phyloP scores from a whole-genome alignment of 2,113 vertebrate species.

The Aegithalos caudatus region DNA sequence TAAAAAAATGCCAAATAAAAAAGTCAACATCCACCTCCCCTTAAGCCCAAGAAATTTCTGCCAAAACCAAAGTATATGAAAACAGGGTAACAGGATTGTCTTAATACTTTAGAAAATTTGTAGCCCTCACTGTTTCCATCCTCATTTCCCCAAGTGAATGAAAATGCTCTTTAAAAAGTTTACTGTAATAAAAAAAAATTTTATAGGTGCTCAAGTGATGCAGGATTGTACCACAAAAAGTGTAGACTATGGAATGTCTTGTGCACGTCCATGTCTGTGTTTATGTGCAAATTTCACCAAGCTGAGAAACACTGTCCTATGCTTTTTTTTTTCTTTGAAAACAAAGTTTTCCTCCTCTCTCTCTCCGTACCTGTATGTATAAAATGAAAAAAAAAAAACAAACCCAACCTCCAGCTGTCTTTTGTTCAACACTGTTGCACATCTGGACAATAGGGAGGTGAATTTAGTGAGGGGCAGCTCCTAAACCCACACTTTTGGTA shows the following conservation, averaged over 20 bases:
- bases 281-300: neutral
- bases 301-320: neutral
- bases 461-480: neutral
- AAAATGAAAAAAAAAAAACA: neutral
- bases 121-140: neutral
- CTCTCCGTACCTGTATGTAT: neutral
- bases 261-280: fast-evolving
- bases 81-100: fast-evolving
- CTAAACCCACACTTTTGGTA: neutral
- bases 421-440: fast-evolving
- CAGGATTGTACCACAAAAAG: neutral
- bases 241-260: neutral
- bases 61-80: neutral
- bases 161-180: neutral
- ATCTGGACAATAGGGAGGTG: neutral
- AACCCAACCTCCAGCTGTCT: neutral
- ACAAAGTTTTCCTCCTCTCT: neutral
- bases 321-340: neutral
- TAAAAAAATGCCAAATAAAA: neutral
- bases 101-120: neutral
- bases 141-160: neutral
- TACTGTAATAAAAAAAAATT: neutral
- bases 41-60: neutral
- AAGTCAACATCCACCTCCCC: neutral
- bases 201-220: neutral